A percentile compares a stretch with the other conserved stretches of the same genome.
These are phyloP conservation scores for Hoplodrina ambigua DNA, from an alignment of 2,888 invertebrate species.

Conservation along the genomic window DNA sequence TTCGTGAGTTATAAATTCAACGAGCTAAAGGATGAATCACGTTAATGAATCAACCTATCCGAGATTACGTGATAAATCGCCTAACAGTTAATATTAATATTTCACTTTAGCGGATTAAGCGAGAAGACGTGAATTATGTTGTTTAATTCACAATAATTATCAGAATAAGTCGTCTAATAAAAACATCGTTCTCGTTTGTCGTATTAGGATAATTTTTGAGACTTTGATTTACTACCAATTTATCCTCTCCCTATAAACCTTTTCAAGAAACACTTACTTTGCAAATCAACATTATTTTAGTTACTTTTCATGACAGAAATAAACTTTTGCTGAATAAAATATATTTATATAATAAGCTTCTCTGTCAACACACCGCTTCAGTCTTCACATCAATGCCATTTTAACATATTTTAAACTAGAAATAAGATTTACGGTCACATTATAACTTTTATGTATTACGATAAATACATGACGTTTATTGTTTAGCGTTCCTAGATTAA, in stretches of 20 bases:
- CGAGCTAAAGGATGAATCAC: conserved; percentile 77
- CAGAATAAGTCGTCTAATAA: conserved; percentile 19
- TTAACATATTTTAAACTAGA: conserved; percentile 31
- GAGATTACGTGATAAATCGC: conserved; percentile 83
- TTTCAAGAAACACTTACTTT: neutral
- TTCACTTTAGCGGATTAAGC: conserved; percentile 82
- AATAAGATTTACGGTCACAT: conserved; percentile 37
- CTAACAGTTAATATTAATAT: conserved; percentile 80
- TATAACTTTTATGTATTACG: conserved; percentile 44
- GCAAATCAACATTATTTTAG: neutral
- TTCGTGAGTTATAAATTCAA: conserved; percentile 64
- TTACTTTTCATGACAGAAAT: too few species aligned
- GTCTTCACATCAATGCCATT: conserved; percentile 19
- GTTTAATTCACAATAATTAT: conserved; percentile 51
- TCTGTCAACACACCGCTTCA: neutral
- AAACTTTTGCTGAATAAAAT: neutral
- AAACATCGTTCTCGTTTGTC: conserved; percentile 14
- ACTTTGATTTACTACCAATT: neutral
- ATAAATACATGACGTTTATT: conserved; percentile 44
- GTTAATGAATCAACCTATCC: conserved; percentile 81
- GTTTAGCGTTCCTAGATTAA: conserved; percentile 55
- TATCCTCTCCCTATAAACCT: neutral
- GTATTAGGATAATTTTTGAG: neutral
- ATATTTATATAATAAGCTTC: neutral
- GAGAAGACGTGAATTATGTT: conserved; percentile 74